Evolutionary conservation across 2,113 vertebrate species (phyloP).

Genomic region (Myrmecobius fasciatus): DNA sequence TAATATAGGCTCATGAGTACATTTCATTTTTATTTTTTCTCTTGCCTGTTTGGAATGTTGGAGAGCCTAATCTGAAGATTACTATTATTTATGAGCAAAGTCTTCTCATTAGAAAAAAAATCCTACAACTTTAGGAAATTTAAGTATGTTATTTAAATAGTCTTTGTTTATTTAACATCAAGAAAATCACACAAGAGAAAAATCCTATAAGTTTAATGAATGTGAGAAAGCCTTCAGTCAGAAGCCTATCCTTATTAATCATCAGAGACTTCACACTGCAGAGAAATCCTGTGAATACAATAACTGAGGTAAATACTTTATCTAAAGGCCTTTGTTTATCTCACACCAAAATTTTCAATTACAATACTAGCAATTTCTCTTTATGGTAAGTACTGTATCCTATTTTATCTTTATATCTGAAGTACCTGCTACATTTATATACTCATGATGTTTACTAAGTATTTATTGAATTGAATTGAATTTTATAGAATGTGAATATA

Average conservation of each 20-base stretch:
- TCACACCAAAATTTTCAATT: background rate
- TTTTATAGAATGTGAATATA: background rate
- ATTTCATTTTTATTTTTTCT: background rate
- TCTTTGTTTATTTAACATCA: background rate
- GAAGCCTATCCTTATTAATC: background rate
- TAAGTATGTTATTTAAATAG: background rate
- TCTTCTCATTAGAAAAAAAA: background rate
- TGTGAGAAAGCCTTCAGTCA: background rate
- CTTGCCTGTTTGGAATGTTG: background rate
- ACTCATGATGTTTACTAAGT: background rate
- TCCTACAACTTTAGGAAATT: background rate
- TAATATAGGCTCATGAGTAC: background rate
- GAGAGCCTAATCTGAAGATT: background rate
- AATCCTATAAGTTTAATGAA: background rate
- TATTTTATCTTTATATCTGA: background rate
- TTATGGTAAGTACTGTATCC: background rate
- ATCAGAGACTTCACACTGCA: background rate
- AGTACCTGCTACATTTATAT: background rate
- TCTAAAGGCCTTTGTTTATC: background rate
- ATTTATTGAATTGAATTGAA: background rate
- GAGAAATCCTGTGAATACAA: background rate
- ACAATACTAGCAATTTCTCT: too few relatives aligned
- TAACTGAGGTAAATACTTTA: background rate
- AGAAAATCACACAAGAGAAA: background rate
- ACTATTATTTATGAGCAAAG: background rate